Conservation (phyloP, 1,140 invertebrate species). For the Bombus picipes region DNA sequence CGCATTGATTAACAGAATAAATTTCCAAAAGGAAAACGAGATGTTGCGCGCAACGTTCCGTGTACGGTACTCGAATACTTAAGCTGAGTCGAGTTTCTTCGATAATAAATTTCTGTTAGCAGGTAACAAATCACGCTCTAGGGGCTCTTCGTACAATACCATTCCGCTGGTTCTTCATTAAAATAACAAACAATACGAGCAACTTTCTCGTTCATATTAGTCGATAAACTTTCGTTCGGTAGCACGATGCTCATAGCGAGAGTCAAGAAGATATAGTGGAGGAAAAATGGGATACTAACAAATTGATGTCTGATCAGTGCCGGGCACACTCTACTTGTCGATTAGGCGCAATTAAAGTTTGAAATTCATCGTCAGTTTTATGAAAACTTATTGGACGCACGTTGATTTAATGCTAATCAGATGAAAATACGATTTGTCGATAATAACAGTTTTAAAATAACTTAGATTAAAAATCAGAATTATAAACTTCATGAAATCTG, state of each 20-base stretch:
- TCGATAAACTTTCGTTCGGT: slow-evolving; percentile 5
- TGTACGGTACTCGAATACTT: slow-evolving; percentile 18
- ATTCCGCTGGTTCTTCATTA: slow-evolving; percentile 28
- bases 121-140: slow-evolving; percentile 33
- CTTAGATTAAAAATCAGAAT: neutral
- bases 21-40: neutral
- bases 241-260: neutral
- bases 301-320: neutral
- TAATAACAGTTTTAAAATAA: neutral
- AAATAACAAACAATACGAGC: slow-evolving; percentile 32
- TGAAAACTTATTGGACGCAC: neutral
- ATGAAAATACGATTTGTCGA: neutral
- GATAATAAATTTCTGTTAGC: slow-evolving; percentile 30
- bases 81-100: slow-evolving; percentile 28
- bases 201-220: slow-evolving; percentile 25
- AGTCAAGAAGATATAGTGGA: neutral
- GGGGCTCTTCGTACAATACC: slow-evolving; percentile 3
- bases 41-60: neutral
- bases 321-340: neutral
- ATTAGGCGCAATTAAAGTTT: neutral
- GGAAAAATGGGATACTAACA: neutral
- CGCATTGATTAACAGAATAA: slow-evolving; percentile 3
- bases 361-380: neutral
- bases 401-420: neutral
- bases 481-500: neutral